Evolutionary conservation across 2,888 invertebrate species (phyloP), one percentile per base, ranked within the genome.

Genomic region (Lasioglossum calceatum): DNA sequence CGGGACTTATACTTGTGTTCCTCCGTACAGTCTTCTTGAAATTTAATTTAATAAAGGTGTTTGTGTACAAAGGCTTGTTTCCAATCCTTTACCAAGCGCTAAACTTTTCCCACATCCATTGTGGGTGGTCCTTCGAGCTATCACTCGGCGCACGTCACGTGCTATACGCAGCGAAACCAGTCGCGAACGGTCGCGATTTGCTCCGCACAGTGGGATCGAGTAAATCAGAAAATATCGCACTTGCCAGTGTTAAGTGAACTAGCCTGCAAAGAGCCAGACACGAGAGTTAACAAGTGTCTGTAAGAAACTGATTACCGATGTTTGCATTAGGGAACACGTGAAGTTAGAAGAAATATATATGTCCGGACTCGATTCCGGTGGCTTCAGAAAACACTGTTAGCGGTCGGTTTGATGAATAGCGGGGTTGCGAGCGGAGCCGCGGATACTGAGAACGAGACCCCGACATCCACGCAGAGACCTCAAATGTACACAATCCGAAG

Each of bases 401-500:
- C 73, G 47, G 47, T 70, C 70, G 36, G 19, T 77, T 67, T n/a
- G 64, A 70, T 70, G 50, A 70, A 77, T 70, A n/a, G 44, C 27
- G 61, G 42, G 42, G 32, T 44, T 44, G 27, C 10, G 16, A 27
- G 42, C 12, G 4, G 39, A 39, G 39, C 44, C 32, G 50, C n/a
- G 39, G 70, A 50, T 70, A n/a, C 16, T 27, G n/a, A 8, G 27
- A 19, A 36, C 67, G 23, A 36, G 27, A 77, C 77, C 70, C 8
- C 50, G 36, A 50, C 32, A 50, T 50, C 77, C 70, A 12, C 70
- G 70, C 44, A 2, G 64, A 70, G 70, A 32, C 50, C 77, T 77
- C 36, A 50, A 47, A 47, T 36, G 77, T 70, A 77, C 77, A 70
- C 67, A 77, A 77, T 67, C 77, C 39, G 50, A 70, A 70, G 70